phyloP scores from a whole-genome alignment of 1,140 invertebrate species.

The Drosophila navojoa region DNA sequence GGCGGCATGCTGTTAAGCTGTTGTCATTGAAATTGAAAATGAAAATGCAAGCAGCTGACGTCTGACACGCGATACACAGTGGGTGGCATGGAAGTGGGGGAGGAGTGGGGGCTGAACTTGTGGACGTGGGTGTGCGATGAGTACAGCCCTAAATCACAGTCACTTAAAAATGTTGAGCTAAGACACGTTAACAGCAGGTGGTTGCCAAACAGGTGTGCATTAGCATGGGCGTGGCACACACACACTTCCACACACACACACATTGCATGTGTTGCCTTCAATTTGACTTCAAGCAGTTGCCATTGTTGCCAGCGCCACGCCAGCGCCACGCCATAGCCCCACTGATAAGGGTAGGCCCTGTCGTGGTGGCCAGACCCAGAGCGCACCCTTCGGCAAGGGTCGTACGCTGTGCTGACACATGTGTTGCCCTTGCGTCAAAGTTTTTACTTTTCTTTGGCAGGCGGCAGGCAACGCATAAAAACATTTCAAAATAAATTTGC shows the following conservation, averaged over 20 bases:
- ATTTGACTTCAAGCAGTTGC: slow-evolving; percentile 20
- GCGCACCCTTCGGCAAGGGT: slow-evolving; percentile 13
- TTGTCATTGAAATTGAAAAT: slow-evolving; percentile 78
- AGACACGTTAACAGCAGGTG: slow-evolving; percentile 75
- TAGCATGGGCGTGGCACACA: slow-evolving; percentile 24
- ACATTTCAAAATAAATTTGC: slow-evolving; percentile 71
- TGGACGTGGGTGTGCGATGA: not conserved
- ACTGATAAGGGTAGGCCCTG: slow-evolving; percentile 51
- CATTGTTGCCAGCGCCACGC: slow-evolving; percentile 16
- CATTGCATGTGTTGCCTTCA: slow-evolving; percentile 19
- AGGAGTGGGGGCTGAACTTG: not conserved
- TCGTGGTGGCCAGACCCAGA: not conserved
- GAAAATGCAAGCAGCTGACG: slow-evolving; percentile 77
- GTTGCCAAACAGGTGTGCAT: slow-evolving; percentile 62
- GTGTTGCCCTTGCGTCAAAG: slow-evolving; percentile 41
- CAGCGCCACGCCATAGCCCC: not conserved
- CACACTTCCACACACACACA: not conserved
- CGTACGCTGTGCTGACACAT: slow-evolving; percentile 15
- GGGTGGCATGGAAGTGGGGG: not conserved
- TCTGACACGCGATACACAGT: slow-evolving; percentile 64
- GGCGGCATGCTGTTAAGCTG: slow-evolving; percentile 74
- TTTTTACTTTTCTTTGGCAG: slow-evolving; percentile 34
- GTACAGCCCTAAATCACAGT: slow-evolving; percentile 72
- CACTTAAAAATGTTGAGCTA: slow-evolving; percentile 76
- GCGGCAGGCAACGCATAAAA: slow-evolving; percentile 29